Evolutionary conservation across 2,113 vertebrate species (phyloP).

Genomic region (Colossoma macropomum): DNA sequence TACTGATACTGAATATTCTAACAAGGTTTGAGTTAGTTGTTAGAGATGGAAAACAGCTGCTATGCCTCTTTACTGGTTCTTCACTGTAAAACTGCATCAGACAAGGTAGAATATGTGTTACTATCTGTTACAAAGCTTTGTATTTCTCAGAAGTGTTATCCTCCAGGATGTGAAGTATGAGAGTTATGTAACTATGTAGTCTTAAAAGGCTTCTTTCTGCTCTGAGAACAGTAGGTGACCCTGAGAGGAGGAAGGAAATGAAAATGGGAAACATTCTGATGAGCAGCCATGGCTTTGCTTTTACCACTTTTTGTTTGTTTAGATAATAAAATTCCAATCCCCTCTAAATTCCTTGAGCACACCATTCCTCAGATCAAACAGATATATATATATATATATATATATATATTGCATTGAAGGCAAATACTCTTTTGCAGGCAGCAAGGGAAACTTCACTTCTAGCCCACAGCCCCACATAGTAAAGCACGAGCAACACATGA

Average conservation of each 20-base stretch:
- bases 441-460: too few species aligned
- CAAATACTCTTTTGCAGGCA: too few species aligned
- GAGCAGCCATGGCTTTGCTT: not conserved
- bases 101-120: too few species aligned
- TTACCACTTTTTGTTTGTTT: conserved; percentile 56
- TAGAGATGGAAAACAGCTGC: too few species aligned
- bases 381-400: too few species aligned
- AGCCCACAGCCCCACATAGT: conserved; percentile 49
- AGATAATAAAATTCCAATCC: conserved; percentile 50
- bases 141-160: conserved; percentile 1
- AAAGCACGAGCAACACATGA: too few species aligned
- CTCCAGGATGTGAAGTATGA: conserved; percentile 5
- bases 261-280: not conserved
- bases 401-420: too few species aligned
- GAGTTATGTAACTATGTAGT: not conserved
- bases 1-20: too few species aligned
- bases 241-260: not conserved
- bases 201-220: not conserved
- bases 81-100: too few species aligned
- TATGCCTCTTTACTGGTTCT: too few species aligned
- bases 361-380: too few species aligned
- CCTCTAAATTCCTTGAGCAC: conserved; percentile 38
- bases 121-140: not conserved
- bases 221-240: not conserved
- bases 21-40: too few species aligned